A percentile compares a stretch with the other conserved stretches of the same genome.
phyloP scores from a whole-genome alignment of 2,113 vertebrate species.

The Apistogramma diplotaenia region DNA sequence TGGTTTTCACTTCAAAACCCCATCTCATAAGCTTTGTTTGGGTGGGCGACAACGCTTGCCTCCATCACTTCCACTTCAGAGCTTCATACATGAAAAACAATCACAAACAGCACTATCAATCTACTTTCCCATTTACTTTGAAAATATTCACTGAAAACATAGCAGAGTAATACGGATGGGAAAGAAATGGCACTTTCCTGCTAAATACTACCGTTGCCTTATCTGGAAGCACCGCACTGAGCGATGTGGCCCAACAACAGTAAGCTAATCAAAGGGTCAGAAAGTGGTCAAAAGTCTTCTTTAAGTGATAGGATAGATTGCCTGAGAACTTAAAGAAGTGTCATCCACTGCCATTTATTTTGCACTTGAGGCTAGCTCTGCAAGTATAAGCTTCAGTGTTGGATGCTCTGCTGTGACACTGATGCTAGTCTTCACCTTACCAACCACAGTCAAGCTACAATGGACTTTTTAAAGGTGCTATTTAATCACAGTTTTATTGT shows the following conservation, averaged over 20 bases:
- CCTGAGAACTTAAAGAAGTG: not conserved
- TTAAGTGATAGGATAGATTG: not conserved
- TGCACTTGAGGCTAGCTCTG: not conserved
- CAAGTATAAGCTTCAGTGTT: not conserved
- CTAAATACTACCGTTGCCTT: not conserved
- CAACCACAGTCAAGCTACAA: not conserved
- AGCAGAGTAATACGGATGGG: not conserved
- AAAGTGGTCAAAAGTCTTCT: not conserved
- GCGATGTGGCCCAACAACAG: not conserved
- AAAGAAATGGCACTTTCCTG: not conserved
- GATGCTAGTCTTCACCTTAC: not conserved
- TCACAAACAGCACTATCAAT: not conserved
- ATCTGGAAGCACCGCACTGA: not conserved
- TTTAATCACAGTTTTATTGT: not conserved
- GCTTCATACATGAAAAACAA: slow-evolving; percentile 21
- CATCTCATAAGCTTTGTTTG: slow-evolving; percentile 1
- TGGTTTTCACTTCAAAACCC: slow-evolving; percentile 37
- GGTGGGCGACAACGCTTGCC: slow-evolving; percentile 34
- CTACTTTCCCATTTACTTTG: not conserved
- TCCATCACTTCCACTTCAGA: not conserved
- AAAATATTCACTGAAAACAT: not conserved
- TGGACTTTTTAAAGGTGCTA: not conserved
- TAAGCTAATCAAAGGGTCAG: slow-evolving; percentile 5
- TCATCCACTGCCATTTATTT: not conserved
- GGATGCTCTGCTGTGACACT: not conserved